These are phyloP conservation scores for Halichoerus grypus DNA, from an alignment of 2,113 vertebrate species.

Conservation along the genomic window DNA sequence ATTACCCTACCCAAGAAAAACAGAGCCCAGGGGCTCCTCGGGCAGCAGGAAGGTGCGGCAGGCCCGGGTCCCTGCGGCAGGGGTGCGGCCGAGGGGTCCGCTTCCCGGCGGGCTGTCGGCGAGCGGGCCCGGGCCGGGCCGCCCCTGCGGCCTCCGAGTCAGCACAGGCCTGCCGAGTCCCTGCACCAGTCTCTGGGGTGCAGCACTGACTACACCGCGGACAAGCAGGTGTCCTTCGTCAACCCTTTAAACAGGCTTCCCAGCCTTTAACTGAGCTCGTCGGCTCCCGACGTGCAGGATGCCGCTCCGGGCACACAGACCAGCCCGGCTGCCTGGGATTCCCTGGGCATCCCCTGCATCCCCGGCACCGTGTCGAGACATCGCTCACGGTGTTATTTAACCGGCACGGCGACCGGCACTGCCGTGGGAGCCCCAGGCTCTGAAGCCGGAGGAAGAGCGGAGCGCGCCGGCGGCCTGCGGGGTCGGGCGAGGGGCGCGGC, in stretches of 20 bases:
- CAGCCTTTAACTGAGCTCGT: not conserved
- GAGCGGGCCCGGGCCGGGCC: not conserved
- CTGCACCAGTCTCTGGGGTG: not conserved
- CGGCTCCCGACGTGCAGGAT: not conserved
- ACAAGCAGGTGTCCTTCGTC: not conserved
- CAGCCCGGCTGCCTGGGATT: not conserved
- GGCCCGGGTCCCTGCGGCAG: not conserved
- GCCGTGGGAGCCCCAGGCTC: not conserved
- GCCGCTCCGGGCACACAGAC: not conserved
- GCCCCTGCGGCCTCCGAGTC: not conserved
- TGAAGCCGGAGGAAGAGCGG: not conserved
- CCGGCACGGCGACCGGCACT: not conserved
- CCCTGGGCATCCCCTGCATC: not conserved
- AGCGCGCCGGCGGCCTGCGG: not conserved
- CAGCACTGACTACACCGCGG: not conserved
- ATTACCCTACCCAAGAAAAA: not conserved
- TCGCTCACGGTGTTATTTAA: not conserved
- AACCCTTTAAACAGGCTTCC: not conserved
- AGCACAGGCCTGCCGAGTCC: not conserved
- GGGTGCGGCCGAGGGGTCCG: not conserved
- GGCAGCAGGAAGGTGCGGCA: not conserved
- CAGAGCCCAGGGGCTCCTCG: not conserved
- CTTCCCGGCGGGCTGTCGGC: not conserved
- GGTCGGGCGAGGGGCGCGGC: not conserved
- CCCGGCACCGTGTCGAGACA: not conserved